Percentiles rank a stretch among this genome's conserved stretches.
phyloP scores from a whole-genome alignment of 2,113 vertebrate species.

The Xiphophorus maculatus region DNA sequence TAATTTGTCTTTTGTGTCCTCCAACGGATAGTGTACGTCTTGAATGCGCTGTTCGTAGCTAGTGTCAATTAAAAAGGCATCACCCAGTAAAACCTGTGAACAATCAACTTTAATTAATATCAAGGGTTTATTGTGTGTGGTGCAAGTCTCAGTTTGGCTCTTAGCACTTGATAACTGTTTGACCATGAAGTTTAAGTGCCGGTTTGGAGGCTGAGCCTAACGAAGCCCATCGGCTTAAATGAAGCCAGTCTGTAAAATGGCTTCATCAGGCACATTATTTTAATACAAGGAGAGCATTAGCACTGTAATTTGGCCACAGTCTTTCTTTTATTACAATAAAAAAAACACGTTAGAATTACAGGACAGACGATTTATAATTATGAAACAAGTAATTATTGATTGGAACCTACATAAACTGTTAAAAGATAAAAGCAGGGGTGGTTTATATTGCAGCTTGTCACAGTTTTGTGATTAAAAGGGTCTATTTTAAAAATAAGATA shows the following conservation, averaged over 20 bases:
- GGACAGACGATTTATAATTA: constrained; percentile 27
- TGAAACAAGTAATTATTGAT: constrained; percentile 30
- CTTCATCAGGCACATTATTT: constrained; percentile 80
- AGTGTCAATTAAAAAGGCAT: constrained; percentile 75
- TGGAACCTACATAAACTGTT: constrained; percentile 17
- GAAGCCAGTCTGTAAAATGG: constrained; percentile 75
- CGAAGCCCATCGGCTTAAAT: constrained; percentile 77
- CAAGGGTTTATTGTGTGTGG: constrained; percentile 77
- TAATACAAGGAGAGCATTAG: constrained; percentile 69
- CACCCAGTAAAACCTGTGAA: constrained; percentile 71
- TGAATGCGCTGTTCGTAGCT: constrained; percentile 53
- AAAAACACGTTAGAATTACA: constrained; percentile 26
- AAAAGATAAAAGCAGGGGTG: constrained; percentile 1
- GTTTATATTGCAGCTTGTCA: constrained; percentile 3
- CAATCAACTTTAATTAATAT: constrained; percentile 82
- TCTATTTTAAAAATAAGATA: too few relatives aligned
- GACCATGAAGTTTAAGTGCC: constrained; percentile 64
- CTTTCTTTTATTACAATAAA: constrained; percentile 12
- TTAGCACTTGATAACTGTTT: constrained; percentile 70
- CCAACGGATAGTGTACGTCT: constrained; percentile 53
- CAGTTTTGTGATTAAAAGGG: background rate
- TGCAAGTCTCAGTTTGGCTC: constrained; percentile 70
- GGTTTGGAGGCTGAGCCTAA: constrained; percentile 73
- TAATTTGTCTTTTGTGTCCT: constrained; percentile 74
- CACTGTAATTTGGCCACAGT: constrained; percentile 42